These are phyloP conservation scores for Psettodes erumei DNA, from an alignment of 2,113 vertebrate species.

Conservation along the genomic window DNA sequence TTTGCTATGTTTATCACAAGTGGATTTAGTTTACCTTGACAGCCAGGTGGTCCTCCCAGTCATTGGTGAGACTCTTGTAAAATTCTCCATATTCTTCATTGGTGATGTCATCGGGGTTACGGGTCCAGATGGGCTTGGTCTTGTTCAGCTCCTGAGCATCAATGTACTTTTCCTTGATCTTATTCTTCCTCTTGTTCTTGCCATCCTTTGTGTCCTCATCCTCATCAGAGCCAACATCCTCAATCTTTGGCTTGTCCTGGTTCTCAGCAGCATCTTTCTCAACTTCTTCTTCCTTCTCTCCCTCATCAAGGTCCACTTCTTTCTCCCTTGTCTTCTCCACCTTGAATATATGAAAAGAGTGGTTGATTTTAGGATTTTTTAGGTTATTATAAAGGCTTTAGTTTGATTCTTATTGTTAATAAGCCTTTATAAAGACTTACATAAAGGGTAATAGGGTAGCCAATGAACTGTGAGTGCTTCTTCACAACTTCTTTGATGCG, in stretches of 20 bases:
- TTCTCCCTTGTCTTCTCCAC: slow-evolving; percentile 92
- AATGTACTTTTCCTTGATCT: slow-evolving; percentile 88
- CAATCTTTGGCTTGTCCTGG: slow-evolving; percentile 85
- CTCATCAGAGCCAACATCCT: slow-evolving; percentile 86
- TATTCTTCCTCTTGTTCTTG: slow-evolving; percentile 87
- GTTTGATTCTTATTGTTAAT: not conserved
- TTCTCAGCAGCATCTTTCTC: slow-evolving; percentile 70
- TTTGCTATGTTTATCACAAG: not conserved
- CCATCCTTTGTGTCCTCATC: slow-evolving; percentile 81
- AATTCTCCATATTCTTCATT: slow-evolving; percentile 97
- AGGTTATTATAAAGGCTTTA: not conserved
- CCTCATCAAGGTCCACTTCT: slow-evolving; percentile 87
- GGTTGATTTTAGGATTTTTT: not conserved
- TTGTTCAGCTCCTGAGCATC: slow-evolving; percentile 87
- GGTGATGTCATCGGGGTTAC: slow-evolving; percentile 96
- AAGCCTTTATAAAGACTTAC: slow-evolving; percentile 71
- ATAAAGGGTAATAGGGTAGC: slow-evolving; percentile 87
- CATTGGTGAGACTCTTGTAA: slow-evolving; percentile 94
- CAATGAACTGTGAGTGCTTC: slow-evolving; percentile 89
- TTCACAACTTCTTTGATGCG: slow-evolving; percentile 87
- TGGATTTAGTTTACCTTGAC: slow-evolving; percentile 78
- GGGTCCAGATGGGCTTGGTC: slow-evolving; percentile 93
- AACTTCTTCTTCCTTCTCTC: slow-evolving; percentile 84
- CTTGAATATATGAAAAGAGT: slow-evolving; percentile 68
- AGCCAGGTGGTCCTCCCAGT: slow-evolving; percentile 88